Evolutionary conservation across 2,113 vertebrate species (phyloP), one percentile per base, ranked within the genome.

Genomic region (Macheiramphus alcinus): DNA sequence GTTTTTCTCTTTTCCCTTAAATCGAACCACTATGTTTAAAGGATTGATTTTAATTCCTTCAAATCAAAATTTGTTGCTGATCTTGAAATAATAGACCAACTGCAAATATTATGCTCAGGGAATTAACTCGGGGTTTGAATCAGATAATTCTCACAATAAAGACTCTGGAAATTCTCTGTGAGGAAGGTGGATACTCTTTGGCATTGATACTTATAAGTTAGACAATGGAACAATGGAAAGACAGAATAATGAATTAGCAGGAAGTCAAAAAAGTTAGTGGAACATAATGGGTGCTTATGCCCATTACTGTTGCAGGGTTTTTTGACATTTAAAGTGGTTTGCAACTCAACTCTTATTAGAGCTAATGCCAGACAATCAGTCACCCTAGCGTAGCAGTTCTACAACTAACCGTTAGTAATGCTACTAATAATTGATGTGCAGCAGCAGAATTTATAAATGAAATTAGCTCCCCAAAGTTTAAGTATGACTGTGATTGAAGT

Each of bases 291-390:
- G 52, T 93, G 79, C 85, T 86, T 89, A 42, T 83, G 83, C 58
- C 94, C 42, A 10, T 89, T 89, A 91, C 66, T 82, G 80, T 85
- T 92, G 76, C 78, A 36, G 59, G 29, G 1, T 4, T 88, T 94
- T 93, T 93, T 95, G 93, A 94, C 90, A 94, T 91, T 91, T 94
- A 63, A 94, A 96, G 93, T 95, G 96, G 80, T 90, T 94, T 97
- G 88, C 80, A 93, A 74, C 71, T 91, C 88, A 87, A 90, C 31
- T 82, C 58, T 94, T 95, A 40, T 79, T 91, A 87, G 72, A 91
- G 72, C 61, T 93, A 84, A 88, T 86, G 93, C 90, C 82, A 94
- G 90, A 86, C 81, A 71, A 85, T 94, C 67, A 80, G 53, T 86
- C 88, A 80, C 55, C 67, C 90, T 40, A 23, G 59, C 38, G 18